Base-by-base conservation (phyloP, 2,888 invertebrate species). In the Macrosoma leucophasiata region DNA sequence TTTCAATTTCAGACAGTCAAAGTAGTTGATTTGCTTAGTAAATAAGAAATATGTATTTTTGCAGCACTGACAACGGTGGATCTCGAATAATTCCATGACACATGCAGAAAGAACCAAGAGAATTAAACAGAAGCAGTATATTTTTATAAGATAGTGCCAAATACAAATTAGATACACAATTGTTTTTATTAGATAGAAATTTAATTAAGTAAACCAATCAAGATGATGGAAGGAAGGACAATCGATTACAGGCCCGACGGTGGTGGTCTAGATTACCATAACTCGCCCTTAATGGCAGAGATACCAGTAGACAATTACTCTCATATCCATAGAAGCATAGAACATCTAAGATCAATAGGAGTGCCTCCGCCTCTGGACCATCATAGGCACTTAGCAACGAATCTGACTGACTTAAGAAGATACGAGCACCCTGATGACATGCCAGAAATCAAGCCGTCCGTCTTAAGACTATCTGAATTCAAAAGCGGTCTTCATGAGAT, bases 281-380 rank as follows among this genome's bases (percentile, higher is more conserved):
- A 89, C 58, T 89, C 89, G 8, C 89, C 89, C 5, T 60, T 89
- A 8, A 89, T 89, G 82, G 89, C 89, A 1, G 89, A 89, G 70
- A 89, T 89, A 60, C 89, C 89, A 19, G 68, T 88, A 50, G 89
- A 89, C 48, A 89, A 89, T 61, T 86, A 88, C 48, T 87, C 88
- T 33, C 88, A 88, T 44, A 88, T 89, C 55, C 89, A 89, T 59
- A 85, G 89, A 52, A 89, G 89, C 47, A 89, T 89, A 65, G 89
- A 89, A 48, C 89, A 89, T 53, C 63, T 89, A 48, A 77, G 89
- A 48, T 88, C 88, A 20, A 81, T 89, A 52, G 88, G 88, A 17
- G 87, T 85, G 1, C 81, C 82, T 1, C 84, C 78, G 0, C 73
- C 76, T n/a, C 30, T 84, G 43, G 82, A 84, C 42, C 74, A 70